A percentile compares a stretch with the other conserved stretches of the same genome.
Conservation (phyloP, 2,113 vertebrate species). For the Lota lota region DNA sequence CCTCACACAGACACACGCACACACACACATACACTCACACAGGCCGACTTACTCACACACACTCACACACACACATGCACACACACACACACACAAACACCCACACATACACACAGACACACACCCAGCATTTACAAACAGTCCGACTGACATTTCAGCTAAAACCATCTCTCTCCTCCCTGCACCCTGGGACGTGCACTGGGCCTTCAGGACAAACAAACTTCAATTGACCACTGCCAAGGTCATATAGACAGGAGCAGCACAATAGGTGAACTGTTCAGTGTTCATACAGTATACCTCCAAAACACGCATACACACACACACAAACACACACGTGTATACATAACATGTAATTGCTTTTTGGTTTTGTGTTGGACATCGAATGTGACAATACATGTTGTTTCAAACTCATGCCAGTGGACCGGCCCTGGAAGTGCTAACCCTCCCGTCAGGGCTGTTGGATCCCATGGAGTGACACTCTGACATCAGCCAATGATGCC, state of each 20-base stretch:
- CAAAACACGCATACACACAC: slow-evolving; percentile 10
- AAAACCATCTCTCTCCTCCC: slow-evolving; percentile 20
- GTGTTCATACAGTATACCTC: background rate
- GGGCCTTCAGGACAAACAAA: background rate
- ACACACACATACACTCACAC: background rate
- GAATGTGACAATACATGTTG: background rate
- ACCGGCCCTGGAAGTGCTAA: slow-evolving; percentile 18
- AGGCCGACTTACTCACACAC: background rate
- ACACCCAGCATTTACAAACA: slow-evolving; percentile 20
- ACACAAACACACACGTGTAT: no score
- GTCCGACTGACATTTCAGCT: slow-evolving; percentile 39
- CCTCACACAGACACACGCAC: no score
- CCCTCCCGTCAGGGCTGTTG: slow-evolving; percentile 35
- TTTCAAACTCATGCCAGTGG: background rate
- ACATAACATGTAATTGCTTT: no score
- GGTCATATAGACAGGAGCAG: no score
- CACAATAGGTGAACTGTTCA: no score
- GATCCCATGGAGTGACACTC: slow-evolving; percentile 48
- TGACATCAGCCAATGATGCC: background rate
- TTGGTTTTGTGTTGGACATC: no score
- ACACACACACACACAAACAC: no score
- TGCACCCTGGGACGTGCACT: slow-evolving; percentile 9
- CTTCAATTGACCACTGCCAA: no score
- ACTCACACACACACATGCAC: no score
- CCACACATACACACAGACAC: no score